A percentile compares a stretch with the other conserved stretches of the same genome.
phyloP scores from a whole-genome alignment of 2,888 invertebrate species.

The Ichneumon xanthorius region DNA sequence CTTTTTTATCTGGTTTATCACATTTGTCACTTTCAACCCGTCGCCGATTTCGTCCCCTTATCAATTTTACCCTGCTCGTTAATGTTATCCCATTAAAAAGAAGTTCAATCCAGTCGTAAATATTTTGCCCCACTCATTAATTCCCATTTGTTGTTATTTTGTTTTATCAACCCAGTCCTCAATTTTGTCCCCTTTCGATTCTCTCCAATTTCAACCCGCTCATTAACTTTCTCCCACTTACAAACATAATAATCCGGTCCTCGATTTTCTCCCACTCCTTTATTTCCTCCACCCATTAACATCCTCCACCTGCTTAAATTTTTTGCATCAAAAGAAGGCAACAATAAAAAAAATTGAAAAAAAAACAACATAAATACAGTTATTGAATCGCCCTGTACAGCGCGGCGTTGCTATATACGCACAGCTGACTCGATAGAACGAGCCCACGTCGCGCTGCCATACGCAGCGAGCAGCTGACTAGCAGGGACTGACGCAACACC shows the following conservation, averaged over 20 bases:
- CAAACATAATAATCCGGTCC: not conserved
- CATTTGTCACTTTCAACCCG: not conserved
- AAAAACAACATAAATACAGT: not conserved
- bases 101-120: not conserved
- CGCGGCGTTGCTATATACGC: not conserved
- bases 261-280: not conserved
- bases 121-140: not conserved
- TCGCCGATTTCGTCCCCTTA: not conserved
- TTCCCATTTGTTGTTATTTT: not conserved
- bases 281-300: not conserved
- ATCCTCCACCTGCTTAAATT: not conserved
- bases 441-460: constrained; percentile 34
- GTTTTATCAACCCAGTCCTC: not conserved
- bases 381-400: not conserved
- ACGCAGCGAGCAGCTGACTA: constrained; percentile 42
- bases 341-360: not conserved
- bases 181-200: not conserved
- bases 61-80: not conserved
- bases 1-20: not conserved
- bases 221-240: not conserved
- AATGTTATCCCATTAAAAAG: not conserved
- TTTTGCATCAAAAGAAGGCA: not conserved
- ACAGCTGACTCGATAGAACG: constrained; percentile 32
- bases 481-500: constrained; percentile 36
- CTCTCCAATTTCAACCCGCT: too few species aligned